Conservation (phyloP, 2,888 invertebrate species). For the Bimastos eiseni region DNA sequence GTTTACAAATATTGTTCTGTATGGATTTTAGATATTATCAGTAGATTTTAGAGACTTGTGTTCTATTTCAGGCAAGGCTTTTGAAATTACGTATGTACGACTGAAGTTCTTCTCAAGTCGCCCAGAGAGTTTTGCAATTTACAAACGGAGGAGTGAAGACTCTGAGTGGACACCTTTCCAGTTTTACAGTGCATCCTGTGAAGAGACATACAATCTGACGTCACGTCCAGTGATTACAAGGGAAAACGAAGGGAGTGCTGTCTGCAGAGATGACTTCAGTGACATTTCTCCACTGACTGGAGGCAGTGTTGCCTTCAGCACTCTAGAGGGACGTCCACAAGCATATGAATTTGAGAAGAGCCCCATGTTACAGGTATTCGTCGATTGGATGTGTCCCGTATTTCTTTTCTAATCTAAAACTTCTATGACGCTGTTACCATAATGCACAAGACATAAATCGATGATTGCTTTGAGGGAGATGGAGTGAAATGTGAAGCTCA, state of each 20-base stretch:
- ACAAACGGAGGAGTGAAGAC: conserved; percentile 69
- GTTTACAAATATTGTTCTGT: not conserved
- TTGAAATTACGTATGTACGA: conserved; percentile 93
- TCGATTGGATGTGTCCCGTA: conserved; percentile 46
- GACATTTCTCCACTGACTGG: conserved; percentile 88
- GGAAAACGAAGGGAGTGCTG: conserved; percentile 82
- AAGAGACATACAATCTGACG: conserved; percentile 83
- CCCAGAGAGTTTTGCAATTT: conserved; percentile 95
- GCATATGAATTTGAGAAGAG: conserved; percentile 89
- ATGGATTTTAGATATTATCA: not conserved
- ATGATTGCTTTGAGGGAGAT: not conserved
- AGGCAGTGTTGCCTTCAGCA: conserved; percentile 81
- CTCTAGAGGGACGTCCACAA: conserved; percentile 89
- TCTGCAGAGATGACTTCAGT: conserved; percentile 97
- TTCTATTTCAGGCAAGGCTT: conserved; percentile 78
- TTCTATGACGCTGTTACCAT: not conserved
- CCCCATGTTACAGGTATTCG: conserved; percentile 76
- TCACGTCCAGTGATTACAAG: conserved; percentile 67
- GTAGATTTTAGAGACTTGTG: not conserved
- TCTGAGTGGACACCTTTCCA: conserved; percentile 71
- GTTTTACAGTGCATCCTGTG: conserved; percentile 80
- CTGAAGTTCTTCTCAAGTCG: conserved; percentile 91
- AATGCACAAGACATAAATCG: not conserved
- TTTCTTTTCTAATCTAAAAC: not conserved
- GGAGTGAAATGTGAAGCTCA: too few species aligned